These are phyloP conservation scores for Oreochromis aureus DNA, from an alignment of 2,113 vertebrate species.

Conservation along the genomic window DNA sequence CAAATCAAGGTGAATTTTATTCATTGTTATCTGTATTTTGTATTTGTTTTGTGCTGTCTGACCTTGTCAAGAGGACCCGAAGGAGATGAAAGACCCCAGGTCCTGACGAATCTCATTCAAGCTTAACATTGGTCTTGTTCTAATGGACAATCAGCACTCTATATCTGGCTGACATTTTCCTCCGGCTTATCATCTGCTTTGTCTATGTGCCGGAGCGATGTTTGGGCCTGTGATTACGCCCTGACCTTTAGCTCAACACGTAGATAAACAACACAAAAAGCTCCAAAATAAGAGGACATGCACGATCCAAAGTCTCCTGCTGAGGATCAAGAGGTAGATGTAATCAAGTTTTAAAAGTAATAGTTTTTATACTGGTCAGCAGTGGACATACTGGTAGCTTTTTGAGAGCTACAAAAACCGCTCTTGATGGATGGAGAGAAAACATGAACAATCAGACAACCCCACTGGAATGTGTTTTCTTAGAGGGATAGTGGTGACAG, in stretches of 20 bases:
- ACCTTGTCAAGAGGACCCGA: slow-evolving; percentile 37
- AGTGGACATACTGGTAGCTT: not conserved
- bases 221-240: slow-evolving; percentile 57
- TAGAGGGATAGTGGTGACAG: not conserved
- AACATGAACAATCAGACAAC: not conserved
- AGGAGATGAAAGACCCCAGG: not conserved
- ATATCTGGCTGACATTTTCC: slow-evolving; percentile 71
- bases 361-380: not conserved
- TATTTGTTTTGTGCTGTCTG: slow-evolving; percentile 8
- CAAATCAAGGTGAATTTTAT: not conserved
- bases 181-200: slow-evolving; percentile 55
- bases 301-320: not conserved
- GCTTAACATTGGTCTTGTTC: slow-evolving; percentile 28
- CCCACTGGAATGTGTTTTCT: not conserved
- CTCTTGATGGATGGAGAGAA: not conserved
- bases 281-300: not conserved
- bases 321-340: not conserved
- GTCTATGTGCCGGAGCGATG: slow-evolving; percentile 46
- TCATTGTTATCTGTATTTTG: not conserved
- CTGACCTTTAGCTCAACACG: slow-evolving; percentile 60
- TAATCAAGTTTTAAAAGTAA: not conserved
- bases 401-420: not conserved
- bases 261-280: slow-evolving; percentile 56
- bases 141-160: slow-evolving; percentile 61
- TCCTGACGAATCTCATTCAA: slow-evolving; percentile 40